Percentiles rank a stretch among this genome's conserved stretches.
These are phyloP conservation scores for Xestobium rufovillosum DNA, from an alignment of 2,888 invertebrate genomes.

Conservation along the genomic window DNA sequence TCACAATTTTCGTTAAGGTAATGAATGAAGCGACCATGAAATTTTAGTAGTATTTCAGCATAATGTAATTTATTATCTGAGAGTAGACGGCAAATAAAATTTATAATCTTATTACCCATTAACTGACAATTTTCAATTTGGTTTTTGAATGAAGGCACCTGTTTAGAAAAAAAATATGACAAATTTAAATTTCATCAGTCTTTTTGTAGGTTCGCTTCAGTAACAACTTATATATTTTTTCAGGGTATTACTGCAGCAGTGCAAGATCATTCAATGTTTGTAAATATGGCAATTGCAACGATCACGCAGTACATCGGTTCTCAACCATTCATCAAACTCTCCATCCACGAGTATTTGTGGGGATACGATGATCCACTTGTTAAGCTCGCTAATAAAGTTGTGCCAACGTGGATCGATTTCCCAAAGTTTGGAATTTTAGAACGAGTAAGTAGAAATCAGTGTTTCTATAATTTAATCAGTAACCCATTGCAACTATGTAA, in stretches of 20 bases:
- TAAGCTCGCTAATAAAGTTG: constrained; percentile 56
- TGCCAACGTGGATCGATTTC: constrained; percentile 75
- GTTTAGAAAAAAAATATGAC: too few species aligned
- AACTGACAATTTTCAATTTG: too few species aligned
- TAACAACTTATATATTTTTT: too few species aligned
- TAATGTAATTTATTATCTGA: too few species aligned
- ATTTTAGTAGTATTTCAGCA: too few species aligned
- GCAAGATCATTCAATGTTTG: constrained; percentile 47
- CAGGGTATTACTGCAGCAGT: constrained; percentile 54
- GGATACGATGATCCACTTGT: constrained; percentile 74
- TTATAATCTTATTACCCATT: too few species aligned
- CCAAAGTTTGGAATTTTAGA: constrained; percentile 74
- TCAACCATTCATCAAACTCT: constrained; percentile 55
- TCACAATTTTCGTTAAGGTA: too few species aligned
- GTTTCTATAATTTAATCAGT: constrained; percentile 2
- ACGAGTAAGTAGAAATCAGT: constrained; percentile 51
- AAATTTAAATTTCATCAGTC: too few species aligned
- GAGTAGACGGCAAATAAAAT: too few species aligned
- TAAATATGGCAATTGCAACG: constrained; percentile 54
- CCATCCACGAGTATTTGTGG: constrained; percentile 68
- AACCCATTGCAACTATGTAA: constrained; percentile 7
- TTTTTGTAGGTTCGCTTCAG: too few species aligned
- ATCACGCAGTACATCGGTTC: constrained; percentile 50
- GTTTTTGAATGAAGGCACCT: too few species aligned
- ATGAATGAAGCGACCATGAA: too few species aligned